phyloP scores from a whole-genome alignment of 2,113 vertebrate species.

The Fregetta grallaria region DNA sequence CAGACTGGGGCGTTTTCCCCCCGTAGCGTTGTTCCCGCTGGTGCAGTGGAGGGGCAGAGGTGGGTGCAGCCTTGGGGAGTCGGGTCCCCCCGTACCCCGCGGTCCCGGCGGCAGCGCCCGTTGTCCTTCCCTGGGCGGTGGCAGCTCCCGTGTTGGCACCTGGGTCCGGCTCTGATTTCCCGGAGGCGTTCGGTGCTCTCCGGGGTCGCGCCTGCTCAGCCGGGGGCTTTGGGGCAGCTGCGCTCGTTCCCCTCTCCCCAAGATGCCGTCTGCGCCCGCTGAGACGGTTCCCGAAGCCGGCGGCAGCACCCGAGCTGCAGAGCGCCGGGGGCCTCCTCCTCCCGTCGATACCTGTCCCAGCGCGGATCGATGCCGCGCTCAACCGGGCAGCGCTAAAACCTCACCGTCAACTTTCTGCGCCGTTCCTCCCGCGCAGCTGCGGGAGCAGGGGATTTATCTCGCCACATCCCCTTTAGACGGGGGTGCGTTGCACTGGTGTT shows the following conservation, averaged over 20 bases:
- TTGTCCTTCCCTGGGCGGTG: too few species aligned
- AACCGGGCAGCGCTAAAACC: background rate
- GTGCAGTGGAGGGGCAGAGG: background rate
- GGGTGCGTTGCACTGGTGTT: background rate
- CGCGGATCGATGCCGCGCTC: background rate
- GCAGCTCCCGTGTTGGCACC: background rate
- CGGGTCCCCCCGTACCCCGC: fast-evolving
- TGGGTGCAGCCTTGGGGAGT: background rate
- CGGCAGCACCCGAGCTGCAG: background rate
- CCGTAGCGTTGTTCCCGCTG: fast-evolving
- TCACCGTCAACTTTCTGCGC: background rate
- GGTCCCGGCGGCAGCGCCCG: background rate
- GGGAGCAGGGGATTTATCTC: background rate
- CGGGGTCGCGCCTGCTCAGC: background rate
- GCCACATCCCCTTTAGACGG: background rate
- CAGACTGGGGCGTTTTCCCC: too few species aligned
- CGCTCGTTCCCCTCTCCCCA: background rate
- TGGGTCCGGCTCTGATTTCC: background rate
- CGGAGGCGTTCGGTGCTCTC: background rate
- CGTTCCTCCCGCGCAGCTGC: fast-evolving
- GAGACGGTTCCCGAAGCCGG: background rate
- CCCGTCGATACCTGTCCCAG: background rate
- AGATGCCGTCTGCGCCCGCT: background rate
- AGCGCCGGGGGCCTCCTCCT: background rate
- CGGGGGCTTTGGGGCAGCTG: background rate